Evolutionary conservation across 2,888 invertebrate genomes (phyloP).

Genomic region (Linnaemya vulpina): DNA sequence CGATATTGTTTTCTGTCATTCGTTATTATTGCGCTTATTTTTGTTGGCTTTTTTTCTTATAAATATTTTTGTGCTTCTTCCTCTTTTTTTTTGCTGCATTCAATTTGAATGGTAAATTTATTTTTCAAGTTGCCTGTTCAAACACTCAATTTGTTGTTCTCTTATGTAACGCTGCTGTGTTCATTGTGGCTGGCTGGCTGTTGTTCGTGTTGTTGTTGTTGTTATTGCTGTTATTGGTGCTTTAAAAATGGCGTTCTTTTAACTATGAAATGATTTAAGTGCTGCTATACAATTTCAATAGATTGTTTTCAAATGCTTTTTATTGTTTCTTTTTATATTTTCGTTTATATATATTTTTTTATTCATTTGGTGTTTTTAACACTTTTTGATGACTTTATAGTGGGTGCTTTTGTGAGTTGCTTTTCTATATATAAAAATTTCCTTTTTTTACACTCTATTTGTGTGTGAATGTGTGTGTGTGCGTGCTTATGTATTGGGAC

Average conservation of each 20-base stretch:
- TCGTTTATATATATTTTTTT: conserved; percentile 16
- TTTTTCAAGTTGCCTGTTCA: conserved; percentile 62
- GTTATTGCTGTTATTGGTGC: conserved; percentile 1
- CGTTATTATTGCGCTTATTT: conserved; percentile 20
- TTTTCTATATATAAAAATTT: conserved; percentile 7
- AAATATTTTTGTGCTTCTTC: background rate
- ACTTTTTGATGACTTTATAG: conserved; percentile 67
- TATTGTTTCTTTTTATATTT: conserved; percentile 13
- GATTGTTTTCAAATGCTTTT: conserved; percentile 56
- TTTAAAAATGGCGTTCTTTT: conserved; percentile 47
- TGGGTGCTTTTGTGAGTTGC: conserved; percentile 43
- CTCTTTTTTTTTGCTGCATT: conserved; percentile 40
- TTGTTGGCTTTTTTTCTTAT: background rate
- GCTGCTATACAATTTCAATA: conserved; percentile 69
- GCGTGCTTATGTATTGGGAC: too few species aligned
- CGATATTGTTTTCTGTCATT: conserved; percentile 24
- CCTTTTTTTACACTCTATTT: conserved; percentile 2
- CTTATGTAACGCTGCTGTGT: conserved; percentile 20
- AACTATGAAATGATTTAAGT: conserved; percentile 63
- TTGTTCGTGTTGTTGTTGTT: background rate
- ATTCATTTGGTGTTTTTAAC: conserved; percentile 50
- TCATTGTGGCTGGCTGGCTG: conserved; percentile 17
- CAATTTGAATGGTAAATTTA: conserved; percentile 64
- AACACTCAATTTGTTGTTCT: conserved; percentile 54
- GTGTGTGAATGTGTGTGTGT: too few species aligned